phyloP scores from a whole-genome alignment of 2,113 vertebrate genomes.

The Chaetorhynchus papuensis region DNA sequence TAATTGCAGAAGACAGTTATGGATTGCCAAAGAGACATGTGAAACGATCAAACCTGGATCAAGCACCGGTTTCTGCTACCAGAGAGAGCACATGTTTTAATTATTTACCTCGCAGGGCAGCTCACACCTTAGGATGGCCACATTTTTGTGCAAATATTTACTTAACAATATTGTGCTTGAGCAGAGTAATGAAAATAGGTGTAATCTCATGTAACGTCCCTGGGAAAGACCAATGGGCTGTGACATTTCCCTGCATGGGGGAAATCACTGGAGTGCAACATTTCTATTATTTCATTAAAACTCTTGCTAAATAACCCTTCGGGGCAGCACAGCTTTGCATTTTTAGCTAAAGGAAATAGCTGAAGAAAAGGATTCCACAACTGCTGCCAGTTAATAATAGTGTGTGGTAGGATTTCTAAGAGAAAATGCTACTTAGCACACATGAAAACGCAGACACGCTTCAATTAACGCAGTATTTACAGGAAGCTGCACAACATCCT shows the following conservation, averaged over 20 bases:
- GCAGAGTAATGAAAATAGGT: slow-evolving; percentile 66
- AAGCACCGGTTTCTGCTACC: slow-evolving; percentile 60
- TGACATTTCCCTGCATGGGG: slow-evolving; percentile 45
- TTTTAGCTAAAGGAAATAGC: slow-evolving; percentile 31
- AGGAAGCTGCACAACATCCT: background rate
- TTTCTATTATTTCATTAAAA: slow-evolving; percentile 64
- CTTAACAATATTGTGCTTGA: slow-evolving; percentile 71
- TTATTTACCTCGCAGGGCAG: slow-evolving; percentile 76
- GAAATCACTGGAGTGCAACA: slow-evolving; percentile 11
- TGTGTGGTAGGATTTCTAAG: background rate
- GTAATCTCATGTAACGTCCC: slow-evolving; percentile 59
- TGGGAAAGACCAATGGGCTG: slow-evolving; percentile 52
- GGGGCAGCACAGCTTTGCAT: background rate
- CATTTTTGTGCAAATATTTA: slow-evolving; percentile 78
- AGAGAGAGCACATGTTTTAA: slow-evolving; percentile 67
- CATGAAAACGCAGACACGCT: background rate
- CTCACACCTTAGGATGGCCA: slow-evolving; percentile 59
- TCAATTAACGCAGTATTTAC: slow-evolving; percentile 17
- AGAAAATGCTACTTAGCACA: slow-evolving; percentile 20
- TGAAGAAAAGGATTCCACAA: background rate
- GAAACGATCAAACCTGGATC: slow-evolving; percentile 78
- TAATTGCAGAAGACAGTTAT: slow-evolving; percentile 83
- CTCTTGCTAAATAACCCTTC: slow-evolving; percentile 31
- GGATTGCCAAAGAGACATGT: slow-evolving; percentile 78
- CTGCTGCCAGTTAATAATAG: background rate